A percentile compares a stretch with the other conserved stretches of the same genome.
phyloP scores from a whole-genome alignment of 2,113 vertebrate genomes.

The Synchiropus splendidus region DNA sequence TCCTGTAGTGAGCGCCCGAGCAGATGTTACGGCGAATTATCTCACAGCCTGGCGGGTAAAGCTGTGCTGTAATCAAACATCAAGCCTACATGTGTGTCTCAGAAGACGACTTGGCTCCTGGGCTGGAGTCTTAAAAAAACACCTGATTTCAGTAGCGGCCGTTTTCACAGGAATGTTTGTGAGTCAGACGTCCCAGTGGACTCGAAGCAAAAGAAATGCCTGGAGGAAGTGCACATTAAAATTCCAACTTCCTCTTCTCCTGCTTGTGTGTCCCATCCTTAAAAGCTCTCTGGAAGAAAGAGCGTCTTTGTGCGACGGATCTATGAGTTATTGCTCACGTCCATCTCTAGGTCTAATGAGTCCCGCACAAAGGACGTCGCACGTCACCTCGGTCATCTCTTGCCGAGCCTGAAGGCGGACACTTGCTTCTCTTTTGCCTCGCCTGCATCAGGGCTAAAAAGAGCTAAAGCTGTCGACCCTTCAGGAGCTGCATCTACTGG shows the following conservation, averaged over 20 bases:
- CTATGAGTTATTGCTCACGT: constrained; percentile 10
- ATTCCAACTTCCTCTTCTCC: constrained; percentile 7
- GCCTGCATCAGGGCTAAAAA: constrained; percentile 25
- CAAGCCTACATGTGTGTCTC: constrained; percentile 5
- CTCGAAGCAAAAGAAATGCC: constrained; percentile 6
- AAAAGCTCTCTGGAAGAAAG: constrained; percentile 42
- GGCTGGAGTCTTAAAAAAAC: constrained; percentile 30
- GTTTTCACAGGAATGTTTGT: constrained; percentile 24
- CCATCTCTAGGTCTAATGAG: constrained; percentile 12
- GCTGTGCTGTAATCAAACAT: constrained; percentile 35
- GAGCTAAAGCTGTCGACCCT: constrained; percentile 1
- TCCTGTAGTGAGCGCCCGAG: constrained; percentile 36
- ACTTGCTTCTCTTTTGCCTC: constrained; percentile 24
- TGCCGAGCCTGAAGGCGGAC: too few relatives aligned
- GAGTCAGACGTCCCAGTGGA: constrained; percentile 30
- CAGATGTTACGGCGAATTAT: constrained; percentile 50
- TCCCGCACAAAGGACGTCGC: constrained; percentile 11
- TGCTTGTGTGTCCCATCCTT: constrained; percentile 15
- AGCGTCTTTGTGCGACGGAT: constrained; percentile 20
- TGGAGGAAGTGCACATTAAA: constrained; percentile 18
- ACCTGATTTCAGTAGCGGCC: constrained; percentile 36
- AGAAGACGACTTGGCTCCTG: constrained; percentile 16
- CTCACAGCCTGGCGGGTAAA: constrained; percentile 29
- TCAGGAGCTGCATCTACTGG: too few relatives aligned
- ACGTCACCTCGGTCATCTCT: too few relatives aligned